Evolutionary conservation across 2,113 vertebrate species (phyloP).

Genomic region (Terrapene triunguis): DNA sequence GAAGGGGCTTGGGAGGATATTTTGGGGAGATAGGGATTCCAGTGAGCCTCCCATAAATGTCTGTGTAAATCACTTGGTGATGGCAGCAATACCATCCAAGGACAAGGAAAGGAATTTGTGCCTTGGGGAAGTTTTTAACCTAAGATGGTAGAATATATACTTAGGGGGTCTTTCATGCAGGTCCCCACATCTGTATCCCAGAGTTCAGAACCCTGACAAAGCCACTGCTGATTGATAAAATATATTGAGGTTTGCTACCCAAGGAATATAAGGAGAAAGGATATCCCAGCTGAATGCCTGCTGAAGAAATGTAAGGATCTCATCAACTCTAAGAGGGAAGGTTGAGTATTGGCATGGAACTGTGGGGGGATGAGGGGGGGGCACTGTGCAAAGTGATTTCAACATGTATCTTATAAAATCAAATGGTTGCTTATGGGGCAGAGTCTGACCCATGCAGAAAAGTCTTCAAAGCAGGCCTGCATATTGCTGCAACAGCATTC

Average conservation of each 20-base stretch:
- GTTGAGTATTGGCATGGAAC: background rate
- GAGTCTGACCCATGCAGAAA: background rate
- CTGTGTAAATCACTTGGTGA: too few species aligned
- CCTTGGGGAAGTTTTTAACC: too few species aligned
- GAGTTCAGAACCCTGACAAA: too few species aligned
- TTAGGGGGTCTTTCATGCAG: too few species aligned
- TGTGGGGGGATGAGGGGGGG: background rate
- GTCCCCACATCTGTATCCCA: too few species aligned
- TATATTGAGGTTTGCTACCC: rapidly evolving
- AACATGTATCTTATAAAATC: background rate
- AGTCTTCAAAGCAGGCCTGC: background rate
- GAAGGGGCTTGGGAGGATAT: too few species aligned
- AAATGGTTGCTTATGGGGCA: background rate
- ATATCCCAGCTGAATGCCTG: background rate
- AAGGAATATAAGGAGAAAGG: background rate
- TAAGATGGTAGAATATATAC: too few species aligned
- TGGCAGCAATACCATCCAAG: too few species aligned
- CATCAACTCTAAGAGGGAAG: background rate
- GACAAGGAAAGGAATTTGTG: too few species aligned
- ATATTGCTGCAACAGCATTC: background rate
- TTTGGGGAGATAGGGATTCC: too few species aligned
- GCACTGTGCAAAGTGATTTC: background rate
- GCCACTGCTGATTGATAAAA: background rate
- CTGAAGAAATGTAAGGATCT: background rate
- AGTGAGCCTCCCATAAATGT: too few species aligned